These are phyloP conservation scores for Alviniconcha strummeri DNA, from an alignment of 2,888 invertebrate species.

Conservation along the genomic window DNA sequence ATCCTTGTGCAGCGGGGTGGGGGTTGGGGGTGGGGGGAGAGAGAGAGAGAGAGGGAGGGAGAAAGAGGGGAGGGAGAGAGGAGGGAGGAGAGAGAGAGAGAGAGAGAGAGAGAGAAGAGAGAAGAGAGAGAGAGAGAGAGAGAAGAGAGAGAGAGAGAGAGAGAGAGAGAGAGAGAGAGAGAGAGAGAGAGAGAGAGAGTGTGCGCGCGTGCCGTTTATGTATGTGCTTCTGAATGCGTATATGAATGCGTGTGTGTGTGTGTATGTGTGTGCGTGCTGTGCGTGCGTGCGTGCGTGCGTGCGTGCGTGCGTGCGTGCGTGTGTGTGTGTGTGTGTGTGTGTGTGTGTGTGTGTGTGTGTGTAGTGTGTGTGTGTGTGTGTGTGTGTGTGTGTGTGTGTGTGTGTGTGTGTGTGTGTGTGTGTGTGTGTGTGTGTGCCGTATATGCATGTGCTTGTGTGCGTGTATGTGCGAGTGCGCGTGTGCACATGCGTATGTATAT, in stretches of 20 bases:
- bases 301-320: conserved; percentile 3
- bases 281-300: conserved; percentile 5
- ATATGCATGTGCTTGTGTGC: no score
- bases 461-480: no score
- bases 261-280: conserved; percentile 16
- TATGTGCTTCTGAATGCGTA: neutral
- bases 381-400: neutral
- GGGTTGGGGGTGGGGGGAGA: neutral
- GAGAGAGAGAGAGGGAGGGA: neutral
- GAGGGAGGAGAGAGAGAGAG: neutral
- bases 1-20: no score
- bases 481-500: no score
- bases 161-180: neutral
- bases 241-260: conserved; percentile 3
- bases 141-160: no score
- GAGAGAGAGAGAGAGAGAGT: neutral
- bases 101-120: neutral
- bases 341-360: no score
- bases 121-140: conserved; percentile 4
- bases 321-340: neutral
- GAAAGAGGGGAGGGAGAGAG: neutral
- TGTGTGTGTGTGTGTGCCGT: no score
- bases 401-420: neutral
- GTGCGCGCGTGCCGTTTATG: neutral
- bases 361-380: neutral